Evolutionary conservation across 2,888 invertebrate genomes (phyloP).

Genomic region (Amorpha juglandis): DNA sequence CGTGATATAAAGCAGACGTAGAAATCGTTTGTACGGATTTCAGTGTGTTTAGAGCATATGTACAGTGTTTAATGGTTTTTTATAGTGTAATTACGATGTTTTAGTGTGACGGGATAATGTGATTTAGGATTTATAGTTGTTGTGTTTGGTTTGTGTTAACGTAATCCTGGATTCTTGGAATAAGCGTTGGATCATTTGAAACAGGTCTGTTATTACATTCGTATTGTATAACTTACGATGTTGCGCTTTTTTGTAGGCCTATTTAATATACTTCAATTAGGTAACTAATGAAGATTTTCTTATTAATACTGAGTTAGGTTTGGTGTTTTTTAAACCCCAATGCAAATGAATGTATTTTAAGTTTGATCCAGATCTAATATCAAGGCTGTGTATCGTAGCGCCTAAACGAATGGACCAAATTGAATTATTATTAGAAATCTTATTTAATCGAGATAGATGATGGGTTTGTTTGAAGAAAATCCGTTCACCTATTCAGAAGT

Average conservation of each 20-base stretch:
- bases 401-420: too few species aligned
- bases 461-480: too few species aligned
- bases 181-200: conserved; percentile 17
- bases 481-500: too few species aligned
- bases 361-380: too few species aligned
- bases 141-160: conserved; percentile 19
- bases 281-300: too few species aligned
- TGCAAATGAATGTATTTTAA: too few species aligned
- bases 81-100: conserved; percentile 23
- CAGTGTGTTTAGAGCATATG: conserved; percentile 27
- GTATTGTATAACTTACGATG: not conserved
- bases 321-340: too few species aligned
- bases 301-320: too few species aligned
- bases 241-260: conserved; percentile 15
- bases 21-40: conserved; percentile 25
- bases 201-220: conserved; percentile 2
- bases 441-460: too few species aligned
- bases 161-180: conserved; percentile 11
- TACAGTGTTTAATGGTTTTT: conserved; percentile 25
- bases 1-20: conserved; percentile 27
- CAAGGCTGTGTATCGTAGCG: too few species aligned
- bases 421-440: too few species aligned
- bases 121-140: conserved; percentile 24
- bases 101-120: conserved; percentile 26
- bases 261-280: not conserved